Percentiles rank a stretch among this genome's conserved stretches.
Conservation (phyloP, 37 sponge, comb jelly and placozoan species). For the Chondrilla cf. caribensis region DNA sequence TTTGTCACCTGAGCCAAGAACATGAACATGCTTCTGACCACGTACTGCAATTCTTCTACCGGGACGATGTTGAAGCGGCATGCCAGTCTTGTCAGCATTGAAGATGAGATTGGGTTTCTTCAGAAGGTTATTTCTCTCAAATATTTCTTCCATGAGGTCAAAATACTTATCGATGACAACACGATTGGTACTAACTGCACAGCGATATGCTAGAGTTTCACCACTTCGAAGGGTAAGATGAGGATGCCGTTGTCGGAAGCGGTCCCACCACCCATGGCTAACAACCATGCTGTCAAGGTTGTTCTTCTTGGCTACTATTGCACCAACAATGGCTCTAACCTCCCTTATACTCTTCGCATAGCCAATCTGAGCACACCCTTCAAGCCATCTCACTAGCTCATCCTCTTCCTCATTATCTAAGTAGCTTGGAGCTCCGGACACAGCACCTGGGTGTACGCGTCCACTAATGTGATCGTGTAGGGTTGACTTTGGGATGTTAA, state of each 20-base stretch:
- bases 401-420: too few relatives aligned
- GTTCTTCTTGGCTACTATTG: not conserved
- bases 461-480: too few relatives aligned
- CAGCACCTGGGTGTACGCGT: too few relatives aligned
- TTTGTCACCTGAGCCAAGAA: not conserved
- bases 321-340: too few relatives aligned
- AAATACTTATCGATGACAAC: not conserved
- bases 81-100: slow-evolving; percentile 3
- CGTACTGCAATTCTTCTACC: not conserved
- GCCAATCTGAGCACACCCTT: too few relatives aligned
- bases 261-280: slow-evolving; percentile 19
- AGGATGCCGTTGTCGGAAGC: slow-evolving; percentile 9
- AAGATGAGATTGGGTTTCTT: not conserved
- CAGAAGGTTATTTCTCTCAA: not conserved
- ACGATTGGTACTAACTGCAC: not conserved
- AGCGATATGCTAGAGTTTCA: not conserved
- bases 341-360: too few relatives aligned
- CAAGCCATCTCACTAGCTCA: too few relatives aligned
- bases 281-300: not conserved
- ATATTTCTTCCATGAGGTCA: not conserved
- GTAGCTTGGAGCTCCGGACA: too few relatives aligned
- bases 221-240: not conserved
- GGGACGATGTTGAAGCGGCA: not conserved
- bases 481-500: too few relatives aligned
- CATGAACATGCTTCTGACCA: slow-evolving; percentile 2